Base-by-base conservation (phyloP, 1,140 invertebrate genomes). In the Zaprionus tsacasi region DNA sequence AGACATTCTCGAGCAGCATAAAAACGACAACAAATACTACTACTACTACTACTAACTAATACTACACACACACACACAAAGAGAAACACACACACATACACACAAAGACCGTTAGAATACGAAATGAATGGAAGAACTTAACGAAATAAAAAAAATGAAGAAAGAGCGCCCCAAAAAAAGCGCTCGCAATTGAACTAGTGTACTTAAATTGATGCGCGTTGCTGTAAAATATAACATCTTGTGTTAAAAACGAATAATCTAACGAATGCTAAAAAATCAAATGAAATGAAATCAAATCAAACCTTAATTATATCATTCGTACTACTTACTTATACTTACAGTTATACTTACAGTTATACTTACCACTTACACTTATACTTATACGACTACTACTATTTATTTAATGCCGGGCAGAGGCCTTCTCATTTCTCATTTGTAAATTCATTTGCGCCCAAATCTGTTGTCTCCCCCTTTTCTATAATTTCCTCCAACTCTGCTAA, bases 161-260 rank as follows among this genome's bases (percentile, higher is more conserved):
- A 79, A 70, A 65, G 61, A 33, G 70, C 68, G 54, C 70, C 83
- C 60, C n/a, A n/a, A n/a, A 70, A 57, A 81, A 77, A 30, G 4
- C 27, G 27, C 27, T 30, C 27, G 27, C 27, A 30, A 76, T 73
- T 78, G 76, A 90, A 90, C 87, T 82, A 82, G 68, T 90, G 86
- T 82, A 90, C 81, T 90, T 90, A 90, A 76, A 50, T 50, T 25
- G 17, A 81, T 86, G 86, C 79, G 82, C 86, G 82, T 90, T 90
- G 86, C 79, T 90, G 86, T 90, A 90, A 90, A 83, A 88, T 82
- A 87, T 15, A 45, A 87, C 73, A 77, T 86, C 78, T 86, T 89
- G 66, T 79, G 81, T 89, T 89, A 21, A 21, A 79, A 73, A 82
- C 70, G 57, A 58, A 76, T 78, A 82, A 70, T 61, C 80, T 71